Evolutionary conservation across 2,113 vertebrate species (phyloP), one percentile per base, ranked within the genome.

Genomic region (Callipepla squamata): DNA sequence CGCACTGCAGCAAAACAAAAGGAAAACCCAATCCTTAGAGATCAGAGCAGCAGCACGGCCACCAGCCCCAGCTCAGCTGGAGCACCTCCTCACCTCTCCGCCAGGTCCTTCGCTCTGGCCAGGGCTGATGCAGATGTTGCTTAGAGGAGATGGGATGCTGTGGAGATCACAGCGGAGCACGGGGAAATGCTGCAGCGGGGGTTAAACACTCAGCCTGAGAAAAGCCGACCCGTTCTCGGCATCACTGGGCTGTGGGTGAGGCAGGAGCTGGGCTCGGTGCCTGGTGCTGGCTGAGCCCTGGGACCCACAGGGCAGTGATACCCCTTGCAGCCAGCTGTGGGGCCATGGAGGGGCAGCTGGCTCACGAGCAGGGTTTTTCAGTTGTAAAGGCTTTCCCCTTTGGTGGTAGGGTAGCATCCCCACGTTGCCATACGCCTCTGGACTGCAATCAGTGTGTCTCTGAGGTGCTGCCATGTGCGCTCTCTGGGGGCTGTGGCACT

Each of bases 401-500:
- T 7, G 22, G 7, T 22, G 55, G 6, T 1, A 19, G 25, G 26
- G 55, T 7, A 19, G 3, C 1, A 0, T 2, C 2, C 9, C 23
- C 40, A 1, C 25, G 0, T 1, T 57, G 32, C 30, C 22, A 19
- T 40, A 9, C 11, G 8, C 19, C 6, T 0, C 23, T 3, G 18
- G 5, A 8, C 9, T 36, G 30, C 45, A 16, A 4, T 18, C 10
- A 2, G 30, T 20, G 47, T 13, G 5, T 21, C 14, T 21, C 5
- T 20, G 62, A 18, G 62, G 62, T 9, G 58, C 59, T 17, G 14
- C 34, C 22, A 23, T 17, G 5, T 18, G 38, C 12, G 12, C 22
- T 34, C 1, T 38, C 2, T 1, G 1, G 1, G 30, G 1, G 0
- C 4, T 7, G 47, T 0, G 1, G 44, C 22, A 40, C 40, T 40